Conservation (phyloP, 2,888 invertebrate genomes). For the Pyrochroa serraticornis region DNA sequence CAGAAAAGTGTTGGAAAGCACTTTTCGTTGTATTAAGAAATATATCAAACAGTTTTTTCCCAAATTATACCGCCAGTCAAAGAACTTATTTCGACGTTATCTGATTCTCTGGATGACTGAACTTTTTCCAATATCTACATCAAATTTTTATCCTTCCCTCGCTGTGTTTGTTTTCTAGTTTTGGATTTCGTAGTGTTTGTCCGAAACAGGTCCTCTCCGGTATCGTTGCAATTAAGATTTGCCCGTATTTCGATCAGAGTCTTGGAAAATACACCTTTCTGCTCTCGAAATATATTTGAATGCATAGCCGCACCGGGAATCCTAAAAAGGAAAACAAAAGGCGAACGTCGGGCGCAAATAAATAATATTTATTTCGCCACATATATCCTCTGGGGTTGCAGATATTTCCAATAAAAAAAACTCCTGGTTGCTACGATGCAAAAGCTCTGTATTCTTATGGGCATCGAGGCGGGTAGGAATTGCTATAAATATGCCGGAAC, state of each 20-base stretch:
- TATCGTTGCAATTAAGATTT: not conserved
- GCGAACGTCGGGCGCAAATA: slow-evolving; percentile 14
- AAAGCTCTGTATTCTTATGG: slow-evolving; percentile 32
- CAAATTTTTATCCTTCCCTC: not conserved
- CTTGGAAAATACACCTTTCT: not conserved
- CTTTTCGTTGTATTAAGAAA: too few species aligned
- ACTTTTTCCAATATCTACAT: not conserved
- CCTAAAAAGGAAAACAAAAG: slow-evolving; percentile 27
- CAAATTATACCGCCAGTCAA: too few species aligned
- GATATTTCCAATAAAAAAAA: slow-evolving; percentile 33
- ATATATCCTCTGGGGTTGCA: slow-evolving; percentile 24
- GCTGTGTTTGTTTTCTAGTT: not conserved
- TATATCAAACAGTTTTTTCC: too few species aligned
- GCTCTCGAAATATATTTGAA: slow-evolving; percentile 16
- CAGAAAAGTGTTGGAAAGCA: too few species aligned
- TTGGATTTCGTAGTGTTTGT: too few species aligned
- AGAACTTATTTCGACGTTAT: too few species aligned
- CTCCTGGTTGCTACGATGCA: slow-evolving; percentile 26
- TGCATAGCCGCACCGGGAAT: slow-evolving; percentile 12
- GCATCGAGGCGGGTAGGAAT: slow-evolving; percentile 26
- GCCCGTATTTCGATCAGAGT: not conserved
- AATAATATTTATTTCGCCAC: slow-evolving; percentile 29
- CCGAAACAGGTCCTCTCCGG: too few species aligned
- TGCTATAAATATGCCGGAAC: slow-evolving; percentile 23
- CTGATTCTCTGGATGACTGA: too few species aligned